A percentile compares a stretch with the other conserved stretches of the same genome.
Conservation (phyloP, 2,888 invertebrate species). For the Rugalucina vietnamica region DNA sequence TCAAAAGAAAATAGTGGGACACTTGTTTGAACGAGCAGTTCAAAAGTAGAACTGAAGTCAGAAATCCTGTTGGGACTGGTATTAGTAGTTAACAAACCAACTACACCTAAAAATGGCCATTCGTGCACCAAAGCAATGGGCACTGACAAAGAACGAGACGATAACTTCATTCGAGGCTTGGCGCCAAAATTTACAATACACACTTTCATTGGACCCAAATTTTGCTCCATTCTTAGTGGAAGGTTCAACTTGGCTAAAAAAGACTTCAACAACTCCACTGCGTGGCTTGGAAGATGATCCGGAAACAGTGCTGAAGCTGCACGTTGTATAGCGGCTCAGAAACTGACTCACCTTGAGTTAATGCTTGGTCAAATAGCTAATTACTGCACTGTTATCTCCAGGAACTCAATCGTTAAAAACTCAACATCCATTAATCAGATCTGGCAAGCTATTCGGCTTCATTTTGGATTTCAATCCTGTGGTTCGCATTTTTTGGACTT, state of each 20-base stretch:
- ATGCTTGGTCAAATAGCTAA: constrained; percentile 50
- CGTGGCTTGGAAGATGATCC: constrained; percentile 50
- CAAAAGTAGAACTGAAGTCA: no score
- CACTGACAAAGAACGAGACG: constrained; percentile 55
- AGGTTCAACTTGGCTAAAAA: constrained; percentile 49
- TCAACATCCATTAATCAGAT: constrained; percentile 40
- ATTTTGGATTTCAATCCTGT: constrained; percentile 55
- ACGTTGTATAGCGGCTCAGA: constrained; percentile 42
- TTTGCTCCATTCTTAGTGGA: constrained; percentile 50
- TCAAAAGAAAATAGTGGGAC: no score
- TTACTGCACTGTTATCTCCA: constrained; percentile 39
- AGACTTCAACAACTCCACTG: constrained; percentile 26
- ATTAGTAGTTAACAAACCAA: neutral
- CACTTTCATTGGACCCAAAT: constrained; percentile 47
- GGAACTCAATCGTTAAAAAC: constrained; percentile 46
- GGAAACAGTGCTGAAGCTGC: constrained; percentile 21
- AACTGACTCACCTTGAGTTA: constrained; percentile 40
- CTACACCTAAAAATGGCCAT: neutral
- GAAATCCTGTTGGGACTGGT: no score
- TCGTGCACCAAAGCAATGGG: constrained; percentile 64
- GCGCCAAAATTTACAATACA: constrained; percentile 53
- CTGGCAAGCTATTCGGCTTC: constrained; percentile 53
- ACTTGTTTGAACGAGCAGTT: no score
- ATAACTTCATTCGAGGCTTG: constrained; percentile 61
- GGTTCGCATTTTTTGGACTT: constrained; percentile 60